A percentile compares a stretch with the other conserved stretches of the same genome.
Conservation (phyloP, 2,888 invertebrate species). For the Zaprionus lineosus region DNA sequence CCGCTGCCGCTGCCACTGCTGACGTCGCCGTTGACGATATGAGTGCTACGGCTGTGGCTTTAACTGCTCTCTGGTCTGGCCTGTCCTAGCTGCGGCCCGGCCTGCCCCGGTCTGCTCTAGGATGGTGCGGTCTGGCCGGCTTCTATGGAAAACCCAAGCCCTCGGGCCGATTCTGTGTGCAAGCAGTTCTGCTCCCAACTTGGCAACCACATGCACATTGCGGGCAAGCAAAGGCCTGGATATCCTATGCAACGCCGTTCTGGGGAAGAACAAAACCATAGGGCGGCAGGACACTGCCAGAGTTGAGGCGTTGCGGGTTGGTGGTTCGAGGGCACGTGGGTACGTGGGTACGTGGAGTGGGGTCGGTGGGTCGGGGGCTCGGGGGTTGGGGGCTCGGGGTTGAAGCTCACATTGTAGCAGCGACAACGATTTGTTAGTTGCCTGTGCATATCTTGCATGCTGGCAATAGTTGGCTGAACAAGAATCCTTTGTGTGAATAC, state of each 20-base stretch:
- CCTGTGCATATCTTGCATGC: constrained; percentile 51
- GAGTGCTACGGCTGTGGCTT: background rate
- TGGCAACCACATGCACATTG: constrained; percentile 60
- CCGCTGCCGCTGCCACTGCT: constrained; percentile 10
- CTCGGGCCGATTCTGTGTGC: constrained; percentile 34
- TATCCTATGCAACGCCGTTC: background rate
- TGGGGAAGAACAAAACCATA: background rate
- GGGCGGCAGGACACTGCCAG: no score
- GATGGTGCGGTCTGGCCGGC: constrained; percentile 2
- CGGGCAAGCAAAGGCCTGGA: constrained; percentile 28
- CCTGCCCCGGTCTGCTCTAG: no score
- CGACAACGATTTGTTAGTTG: constrained; percentile 64
- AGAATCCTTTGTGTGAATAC: constrained; percentile 52
- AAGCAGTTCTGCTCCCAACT: constrained; percentile 18
- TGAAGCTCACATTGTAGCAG: no score
- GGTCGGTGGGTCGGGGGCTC: background rate
- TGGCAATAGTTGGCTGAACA: constrained; percentile 31
- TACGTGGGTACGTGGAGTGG: background rate
- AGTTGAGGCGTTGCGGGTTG: no score
- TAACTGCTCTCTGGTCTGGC: constrained; percentile 12
- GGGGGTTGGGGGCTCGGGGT: constrained; percentile 5
- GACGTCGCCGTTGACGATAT: no score
- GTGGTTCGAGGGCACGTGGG: background rate
- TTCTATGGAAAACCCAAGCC: constrained; percentile 47
- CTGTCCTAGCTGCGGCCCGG: background rate